Conservation (phyloP, 1,140 invertebrate species). For the Zaprionus lachaisei region DNA sequence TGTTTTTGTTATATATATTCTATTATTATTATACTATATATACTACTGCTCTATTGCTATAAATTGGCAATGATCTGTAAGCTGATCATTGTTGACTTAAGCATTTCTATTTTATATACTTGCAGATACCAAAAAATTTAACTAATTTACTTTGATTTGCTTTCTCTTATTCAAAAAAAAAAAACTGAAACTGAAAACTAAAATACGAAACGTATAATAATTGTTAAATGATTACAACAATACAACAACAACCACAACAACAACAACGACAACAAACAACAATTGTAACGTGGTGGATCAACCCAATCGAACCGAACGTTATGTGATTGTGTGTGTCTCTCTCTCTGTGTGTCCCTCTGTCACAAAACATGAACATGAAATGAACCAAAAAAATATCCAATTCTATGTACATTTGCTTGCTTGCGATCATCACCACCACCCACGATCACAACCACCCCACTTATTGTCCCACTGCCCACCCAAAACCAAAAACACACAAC, state of each 20-base stretch:
- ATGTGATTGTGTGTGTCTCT: conserved; percentile 55
- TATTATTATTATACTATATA: conserved; percentile 17
- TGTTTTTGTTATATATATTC: conserved; percentile 4
- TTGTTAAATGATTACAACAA: conserved; percentile 73
- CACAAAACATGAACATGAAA: conserved; percentile 59
- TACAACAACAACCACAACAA: conserved; percentile 42
- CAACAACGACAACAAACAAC: conserved; percentile 63
- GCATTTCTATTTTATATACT: conserved; percentile 83
- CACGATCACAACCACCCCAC: not conserved
- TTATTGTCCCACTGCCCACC: conserved; percentile 35
- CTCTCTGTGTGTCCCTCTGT: conserved; percentile 36
- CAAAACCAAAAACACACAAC: conserved; percentile 50
- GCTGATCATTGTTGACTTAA: conserved; percentile 80
- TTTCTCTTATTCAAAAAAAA: conserved; percentile 83
- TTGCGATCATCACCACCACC: conserved; percentile 47
- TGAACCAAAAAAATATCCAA: conserved; percentile 59
- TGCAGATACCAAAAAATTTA: conserved; percentile 83
- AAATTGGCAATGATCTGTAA: conserved; percentile 75
- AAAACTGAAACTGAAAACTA: conserved; percentile 50
- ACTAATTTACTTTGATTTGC: conserved; percentile 84
- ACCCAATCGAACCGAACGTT: conserved; percentile 56
- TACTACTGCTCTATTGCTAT: conserved; percentile 65
- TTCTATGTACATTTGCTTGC: conserved; percentile 76
- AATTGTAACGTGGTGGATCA: conserved; percentile 69
- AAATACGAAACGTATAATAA: conserved; percentile 35